Evolutionary conservation across 2,888 invertebrate genomes (phyloP), one percentile per base, ranked within the genome.

Genomic region (Odontothrips loti): DNA sequence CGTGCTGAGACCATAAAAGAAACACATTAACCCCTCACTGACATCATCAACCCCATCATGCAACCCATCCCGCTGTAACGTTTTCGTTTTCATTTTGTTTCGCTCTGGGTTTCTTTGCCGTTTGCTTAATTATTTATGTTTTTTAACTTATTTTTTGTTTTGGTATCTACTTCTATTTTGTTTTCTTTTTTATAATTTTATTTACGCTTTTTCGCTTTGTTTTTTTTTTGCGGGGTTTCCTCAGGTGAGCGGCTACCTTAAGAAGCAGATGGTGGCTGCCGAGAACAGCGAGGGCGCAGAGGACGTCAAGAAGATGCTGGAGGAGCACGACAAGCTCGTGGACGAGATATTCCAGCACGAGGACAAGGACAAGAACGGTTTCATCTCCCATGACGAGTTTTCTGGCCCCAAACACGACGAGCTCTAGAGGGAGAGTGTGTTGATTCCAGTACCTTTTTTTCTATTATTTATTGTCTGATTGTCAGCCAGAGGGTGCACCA

Each of bases 371-470:
- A 96, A 96, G 88, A 97, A 98, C 86, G 98, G 98, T 82, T 96
- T 92, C 89, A 98, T 98, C 85, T 97, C 97, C 83, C 96, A 96
- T 88, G 95, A 95, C 80, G 98, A 98, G 88, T 98, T 98, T 90
- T 96, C 96, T 47, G 98, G 97, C 6, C 97, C 98, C 23, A 98
- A 98, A 87, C 98, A 98, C 88, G 98, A 98, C 87, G 98, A 98
- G 89, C 93, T 98, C 87, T 98, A 94, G 91, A 86, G 68, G 27
- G 34, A 43, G 34, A 43, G 34, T 6, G 34, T 43, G 34, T 43
- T 43, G 63, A 80, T 79, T 27, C 58, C 15, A 58, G 58, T 58
- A 58, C 58, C 58, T 20, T 58, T 58, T 43, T 43, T 43, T 43
- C 34, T 43, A 43, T 43, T 23, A 75, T 75, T 75, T 75, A 75